Base-by-base conservation (phyloP, 2,797 vertebrate genomes). In the Rhinichthys osculus region DNA sequence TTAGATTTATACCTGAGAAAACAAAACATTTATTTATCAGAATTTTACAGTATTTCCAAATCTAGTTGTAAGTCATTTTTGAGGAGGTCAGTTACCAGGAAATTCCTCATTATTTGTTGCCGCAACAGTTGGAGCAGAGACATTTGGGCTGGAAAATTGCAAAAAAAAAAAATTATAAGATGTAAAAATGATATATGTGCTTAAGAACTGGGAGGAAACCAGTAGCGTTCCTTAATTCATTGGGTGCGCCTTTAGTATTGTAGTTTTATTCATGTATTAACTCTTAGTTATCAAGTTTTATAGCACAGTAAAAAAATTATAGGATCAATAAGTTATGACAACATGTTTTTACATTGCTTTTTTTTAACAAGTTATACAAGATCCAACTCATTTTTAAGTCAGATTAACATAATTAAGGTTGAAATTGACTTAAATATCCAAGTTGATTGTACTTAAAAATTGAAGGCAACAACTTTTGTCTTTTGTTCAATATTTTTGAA, bases 51-150 rank as follows among this genome's bases (percentile, higher is more conserved):
- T 59, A 33, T 77, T 52, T 54, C 72, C 14, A 11, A n/a, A 42
- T 19, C 9, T 69, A 21, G 35, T 69, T 78, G 6, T 44, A 85
- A 82, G 21, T 11, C 1, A 77, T 54, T 72, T 50, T 62, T 50
- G 7, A 72, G 5, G 4, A 66, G 30, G 7, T 23, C 9, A 85
- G 0, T 74, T 89, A 92, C 91, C 91, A 83, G 85, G 59, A 81
- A 35, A 67, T 84, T 87, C 88, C 40, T 80, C 77, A 21, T 80
- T 78, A 81, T 71, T 79, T 78, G 84, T 79, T 76, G 84, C 85
- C 27, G 59, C n/a, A 57, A 81, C 81, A 57, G 54, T 64, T 14
- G 64, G 81, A 57, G 64, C 85, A 42, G 86, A 76, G 35, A 38
- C 54, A 59, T 79, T 88, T 62, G 78, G 50, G 44, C 90, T 90